A percentile compares a stretch with the other conserved stretches of the same genome.
Conservation (phyloP, 2,797 vertebrate genomes). For the Acanthis flammea region DNA sequence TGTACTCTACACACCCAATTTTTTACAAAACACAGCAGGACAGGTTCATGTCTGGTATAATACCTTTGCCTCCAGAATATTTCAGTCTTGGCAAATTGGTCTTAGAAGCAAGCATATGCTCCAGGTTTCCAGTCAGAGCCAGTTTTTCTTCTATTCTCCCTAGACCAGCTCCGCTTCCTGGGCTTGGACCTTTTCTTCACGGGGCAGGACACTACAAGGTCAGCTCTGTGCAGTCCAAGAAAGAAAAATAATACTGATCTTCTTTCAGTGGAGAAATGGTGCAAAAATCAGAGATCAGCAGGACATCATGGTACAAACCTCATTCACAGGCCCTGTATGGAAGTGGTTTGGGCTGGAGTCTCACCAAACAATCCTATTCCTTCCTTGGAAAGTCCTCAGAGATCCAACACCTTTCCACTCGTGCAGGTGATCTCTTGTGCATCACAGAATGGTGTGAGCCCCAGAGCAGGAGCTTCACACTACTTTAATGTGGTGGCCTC, state of each 20-base stretch:
- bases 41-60: conserved; percentile 62
- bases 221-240: not conserved
- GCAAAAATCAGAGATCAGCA: not conserved
- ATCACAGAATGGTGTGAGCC: not conserved
- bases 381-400: not conserved
- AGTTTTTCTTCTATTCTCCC: not conserved
- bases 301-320: not conserved
- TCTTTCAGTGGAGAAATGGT: not conserved
- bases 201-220: not conserved
- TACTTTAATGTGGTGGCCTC: not conserved
- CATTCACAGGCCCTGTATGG: not conserved
- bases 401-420: not conserved
- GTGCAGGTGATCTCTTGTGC: rapidly evolving
- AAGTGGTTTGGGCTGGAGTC: not conserved
- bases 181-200: not conserved
- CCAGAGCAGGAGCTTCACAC: not conserved
- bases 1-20: conserved; percentile 44
- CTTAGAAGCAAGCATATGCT: not conserved
- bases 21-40: conserved; percentile 50
- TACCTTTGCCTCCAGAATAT: conserved; percentile 43
- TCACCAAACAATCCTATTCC: not conserved
- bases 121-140: not conserved
- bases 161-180: not conserved
- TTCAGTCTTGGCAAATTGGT: conserved; percentile 22
- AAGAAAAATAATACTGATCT: not conserved